Evolutionary conservation across 2,888 invertebrate species (phyloP).

Genomic region (Lasioglossum figueresi): DNA sequence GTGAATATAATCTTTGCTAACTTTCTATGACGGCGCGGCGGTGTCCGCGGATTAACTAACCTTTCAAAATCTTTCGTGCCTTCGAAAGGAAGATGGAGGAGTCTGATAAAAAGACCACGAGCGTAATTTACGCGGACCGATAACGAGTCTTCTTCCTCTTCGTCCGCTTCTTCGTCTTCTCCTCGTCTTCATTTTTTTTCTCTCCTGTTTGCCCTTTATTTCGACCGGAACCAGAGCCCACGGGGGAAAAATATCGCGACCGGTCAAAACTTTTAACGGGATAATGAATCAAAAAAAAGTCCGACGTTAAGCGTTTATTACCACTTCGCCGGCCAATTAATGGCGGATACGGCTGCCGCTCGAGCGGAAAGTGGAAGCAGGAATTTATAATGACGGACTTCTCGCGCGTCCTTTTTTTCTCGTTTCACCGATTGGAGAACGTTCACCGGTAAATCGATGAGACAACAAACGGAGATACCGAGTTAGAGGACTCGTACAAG

Average conservation of each 20-base stretch:
- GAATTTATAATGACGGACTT: neutral
- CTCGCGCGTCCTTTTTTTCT: neutral
- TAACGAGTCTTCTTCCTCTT: constrained; percentile 4
- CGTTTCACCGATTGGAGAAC: neutral
- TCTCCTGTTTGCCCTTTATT: neutral
- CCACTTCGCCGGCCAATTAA: constrained; percentile 2
- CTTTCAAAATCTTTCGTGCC: constrained; percentile 24
- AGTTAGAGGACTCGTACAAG: neutral
- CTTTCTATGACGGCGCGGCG: constrained; percentile 28
- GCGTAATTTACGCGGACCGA: constrained; percentile 12
- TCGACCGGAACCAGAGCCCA: neutral
- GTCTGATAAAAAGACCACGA: constrained; percentile 11
- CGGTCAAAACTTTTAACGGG: constrained; percentile 4
- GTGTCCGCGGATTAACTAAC: constrained; percentile 11
- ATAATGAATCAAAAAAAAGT: neutral
- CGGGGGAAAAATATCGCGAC: neutral
- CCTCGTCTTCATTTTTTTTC: neutral
- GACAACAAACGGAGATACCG: neutral
- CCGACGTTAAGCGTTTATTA: constrained; percentile 6
- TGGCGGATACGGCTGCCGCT: neutral
- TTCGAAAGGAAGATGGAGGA: constrained; percentile 31
- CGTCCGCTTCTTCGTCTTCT: neutral
- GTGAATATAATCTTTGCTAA: constrained; percentile 41
- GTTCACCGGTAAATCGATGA: neutral
- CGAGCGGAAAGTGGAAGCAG: neutral